A percentile compares a stretch with the other conserved stretches of the same genome.
These are phyloP conservation scores for Periophthalmodon schlosseri DNA, from an alignment of 2,113 vertebrate species.

Conservation along the genomic window DNA sequence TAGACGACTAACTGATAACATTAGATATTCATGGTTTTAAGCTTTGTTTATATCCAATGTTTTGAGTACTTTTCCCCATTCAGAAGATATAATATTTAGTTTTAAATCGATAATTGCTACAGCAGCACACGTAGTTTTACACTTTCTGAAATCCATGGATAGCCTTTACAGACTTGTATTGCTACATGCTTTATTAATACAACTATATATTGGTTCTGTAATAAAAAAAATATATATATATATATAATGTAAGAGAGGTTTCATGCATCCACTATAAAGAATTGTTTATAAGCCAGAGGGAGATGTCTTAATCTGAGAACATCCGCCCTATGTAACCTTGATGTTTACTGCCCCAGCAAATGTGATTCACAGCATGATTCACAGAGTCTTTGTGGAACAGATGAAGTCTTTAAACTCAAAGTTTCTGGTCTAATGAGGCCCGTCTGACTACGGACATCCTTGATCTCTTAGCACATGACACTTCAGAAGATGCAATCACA, in stretches of 20 bases:
- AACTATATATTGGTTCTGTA: not conserved
- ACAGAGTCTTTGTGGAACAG: slow-evolving; percentile 28
- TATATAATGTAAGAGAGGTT: not conserved
- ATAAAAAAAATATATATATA: too few species aligned
- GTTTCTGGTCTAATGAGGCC: slow-evolving; percentile 63
- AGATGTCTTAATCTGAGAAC: slow-evolving; percentile 22
- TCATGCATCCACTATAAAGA: not conserved
- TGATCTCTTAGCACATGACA: slow-evolving; percentile 52
- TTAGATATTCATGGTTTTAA: not conserved
- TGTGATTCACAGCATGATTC: slow-evolving; percentile 30
- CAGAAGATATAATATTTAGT: too few species aligned
- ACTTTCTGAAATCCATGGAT: not conserved
- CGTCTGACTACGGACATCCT: slow-evolving; percentile 40
- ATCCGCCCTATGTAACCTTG: slow-evolving; percentile 19
- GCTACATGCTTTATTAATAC: not conserved
- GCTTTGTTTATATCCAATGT: too few species aligned
- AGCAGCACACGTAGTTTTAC: too few species aligned
- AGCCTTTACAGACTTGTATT: not conserved
- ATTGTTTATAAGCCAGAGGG: slow-evolving; percentile 8
- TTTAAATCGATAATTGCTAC: too few species aligned
- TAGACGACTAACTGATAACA: not conserved
- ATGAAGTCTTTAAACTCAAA: slow-evolving; percentile 49
- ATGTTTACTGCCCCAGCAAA: slow-evolving; percentile 21
- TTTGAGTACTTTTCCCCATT: too few species aligned
- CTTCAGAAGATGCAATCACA: slow-evolving; percentile 51